Evolutionary conservation across 1,140 invertebrate species (phyloP).

Genomic region (Amphibalanus amphitrite): DNA sequence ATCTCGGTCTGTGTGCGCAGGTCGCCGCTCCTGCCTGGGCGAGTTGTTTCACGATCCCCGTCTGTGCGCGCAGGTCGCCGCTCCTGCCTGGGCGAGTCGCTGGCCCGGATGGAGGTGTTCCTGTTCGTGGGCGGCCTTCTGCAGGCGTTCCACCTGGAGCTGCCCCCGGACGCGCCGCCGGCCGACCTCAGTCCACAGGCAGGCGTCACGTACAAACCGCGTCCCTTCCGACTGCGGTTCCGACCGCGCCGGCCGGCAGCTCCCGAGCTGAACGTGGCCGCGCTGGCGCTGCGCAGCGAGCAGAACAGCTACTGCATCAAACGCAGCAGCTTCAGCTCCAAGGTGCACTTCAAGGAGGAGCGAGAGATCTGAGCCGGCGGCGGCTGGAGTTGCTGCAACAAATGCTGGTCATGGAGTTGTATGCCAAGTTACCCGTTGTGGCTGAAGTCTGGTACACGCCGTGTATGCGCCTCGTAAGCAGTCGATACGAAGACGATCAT

Average conservation of each 20-base stretch:
- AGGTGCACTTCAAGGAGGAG: not conserved
- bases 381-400: too few species aligned
- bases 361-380: not conserved
- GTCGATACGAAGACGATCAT: too few species aligned
- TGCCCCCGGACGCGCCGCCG: not conserved
- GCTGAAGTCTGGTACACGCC: too few species aligned
- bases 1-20: too few species aligned
- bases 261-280: not conserved
- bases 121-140: not conserved
- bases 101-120: conserved; percentile 1
- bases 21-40: not conserved
- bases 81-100: not conserved
- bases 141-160: not conserved
- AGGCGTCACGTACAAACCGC: not conserved
- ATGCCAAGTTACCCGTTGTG: too few species aligned
- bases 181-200: not conserved
- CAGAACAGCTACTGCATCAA: not conserved
- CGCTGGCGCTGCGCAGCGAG: not conserved
- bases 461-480: too few species aligned
- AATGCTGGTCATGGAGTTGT: too few species aligned
- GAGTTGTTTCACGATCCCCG: too few species aligned
- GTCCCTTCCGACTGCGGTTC: not conserved
- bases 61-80: not conserved
- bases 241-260: too few species aligned
- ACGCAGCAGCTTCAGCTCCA: not conserved